Evolutionary conservation across 2,797 vertebrate species (phyloP), one percentile per base, ranked within the genome.

Genomic region (Syncerus caffer): DNA sequence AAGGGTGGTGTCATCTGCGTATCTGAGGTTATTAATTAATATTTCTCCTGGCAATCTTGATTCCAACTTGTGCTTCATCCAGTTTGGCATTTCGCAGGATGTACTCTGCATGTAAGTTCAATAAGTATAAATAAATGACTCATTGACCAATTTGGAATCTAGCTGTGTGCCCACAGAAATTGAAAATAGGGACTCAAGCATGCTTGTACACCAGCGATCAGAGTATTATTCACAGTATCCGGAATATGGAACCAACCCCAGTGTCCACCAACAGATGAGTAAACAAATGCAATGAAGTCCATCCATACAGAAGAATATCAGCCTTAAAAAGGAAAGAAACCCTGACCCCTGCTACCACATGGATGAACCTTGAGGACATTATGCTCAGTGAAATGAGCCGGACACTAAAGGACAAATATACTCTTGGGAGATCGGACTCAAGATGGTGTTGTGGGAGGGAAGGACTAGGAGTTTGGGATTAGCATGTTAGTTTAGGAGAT

Each of bases 251-350:
- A 47, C 6, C 58, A 19, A 4, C 3, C 38, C 42, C 82, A 27
- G 12, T 1, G 50, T 34, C 74, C 25, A 17, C 17, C 9, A 7
- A 2, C 1, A 21, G 57, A 57, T 3, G 38, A 19, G 11, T 14
- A 31, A 38, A 1, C 7, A 1, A 47, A 14, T 23, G 25, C 4
- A 57, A 0, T 2, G 34, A 11, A 31, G 19, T 5, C 14, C 2
- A 1, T 19, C 50, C 47, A 3, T 17, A 31, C 15, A 4, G 13
- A 6, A 4, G 8, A 9, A 27, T 3, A 23, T 6, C 45, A 34
- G 47, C 82, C 38, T 29, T 17, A 15, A 64, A 34, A 23, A 57
- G 23, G 50, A 27, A 25, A 31, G 29, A 45, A 23, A 31, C 29
- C 6, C 38, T 7, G 57, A 31, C 25, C 13, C 15, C 7, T 3